These are phyloP conservation scores for Pseudochirops cupreus DNA, from an alignment of 2,797 vertebrate species.

Conservation along the genomic window DNA sequence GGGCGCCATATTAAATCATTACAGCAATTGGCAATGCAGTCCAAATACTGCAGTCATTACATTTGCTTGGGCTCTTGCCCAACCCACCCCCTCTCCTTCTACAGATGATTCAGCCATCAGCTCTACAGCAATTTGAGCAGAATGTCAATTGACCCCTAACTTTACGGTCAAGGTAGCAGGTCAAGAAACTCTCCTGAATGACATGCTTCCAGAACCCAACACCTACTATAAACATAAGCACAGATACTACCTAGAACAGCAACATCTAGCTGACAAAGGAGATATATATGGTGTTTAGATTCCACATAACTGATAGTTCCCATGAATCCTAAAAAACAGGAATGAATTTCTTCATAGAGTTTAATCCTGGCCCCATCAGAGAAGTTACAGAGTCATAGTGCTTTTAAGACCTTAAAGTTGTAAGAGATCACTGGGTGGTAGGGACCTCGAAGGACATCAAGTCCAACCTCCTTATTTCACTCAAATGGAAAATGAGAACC, in stretches of 20 bases:
- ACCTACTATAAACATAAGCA: not conserved
- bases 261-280: not conserved
- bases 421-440: not conserved
- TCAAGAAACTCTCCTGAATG: not conserved
- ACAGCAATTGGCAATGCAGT: slow-evolving; percentile 1
- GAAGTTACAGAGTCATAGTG: not conserved
- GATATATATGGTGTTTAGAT: not conserved
- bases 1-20: not conserved
- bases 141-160: not conserved
- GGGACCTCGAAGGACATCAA: not conserved
- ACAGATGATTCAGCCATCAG: not conserved
- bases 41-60: slow-evolving; percentile 1
- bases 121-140: not conserved
- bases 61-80: not conserved
- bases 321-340: not conserved
- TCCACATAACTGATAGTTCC: not conserved
- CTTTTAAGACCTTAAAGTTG: not conserved
- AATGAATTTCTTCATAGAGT: not conserved
- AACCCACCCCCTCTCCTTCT: not conserved
- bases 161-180: not conserved
- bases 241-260: not conserved
- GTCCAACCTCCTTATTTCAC: not conserved
- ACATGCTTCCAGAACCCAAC: not conserved
- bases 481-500: not conserved
- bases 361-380: not conserved